Conservation (phyloP, 2,888 invertebrate species). For the Leptopilina drosophilae region DNA sequence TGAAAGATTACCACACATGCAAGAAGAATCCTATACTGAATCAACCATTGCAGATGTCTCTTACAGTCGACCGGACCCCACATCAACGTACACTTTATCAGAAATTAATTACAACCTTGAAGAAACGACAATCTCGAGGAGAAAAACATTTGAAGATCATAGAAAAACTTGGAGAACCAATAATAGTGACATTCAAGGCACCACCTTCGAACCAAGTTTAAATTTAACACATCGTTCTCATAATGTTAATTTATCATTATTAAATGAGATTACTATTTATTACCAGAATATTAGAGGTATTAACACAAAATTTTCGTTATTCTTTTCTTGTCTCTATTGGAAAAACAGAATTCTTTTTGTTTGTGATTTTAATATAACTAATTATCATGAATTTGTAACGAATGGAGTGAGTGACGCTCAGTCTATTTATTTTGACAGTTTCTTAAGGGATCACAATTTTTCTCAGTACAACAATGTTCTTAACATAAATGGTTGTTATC, state of each 20-base stretch:
- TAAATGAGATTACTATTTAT: not conserved
- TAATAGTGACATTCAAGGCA: not conserved
- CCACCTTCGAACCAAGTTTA: not conserved
- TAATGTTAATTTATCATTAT: not conserved
- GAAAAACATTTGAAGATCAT: not conserved
- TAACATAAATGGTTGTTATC: not conserved
- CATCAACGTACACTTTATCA: not conserved
- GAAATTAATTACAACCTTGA: not conserved
- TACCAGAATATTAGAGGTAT: not conserved
- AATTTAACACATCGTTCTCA: no score
- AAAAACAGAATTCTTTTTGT: not conserved
- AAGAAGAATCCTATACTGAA: not conserved
- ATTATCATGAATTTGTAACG: not conserved
- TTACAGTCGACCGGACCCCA: not conserved
- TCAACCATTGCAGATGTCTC: not conserved
- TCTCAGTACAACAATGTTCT: not conserved
- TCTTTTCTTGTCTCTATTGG: not conserved
- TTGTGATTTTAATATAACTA: not conserved
- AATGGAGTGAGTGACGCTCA: not conserved
- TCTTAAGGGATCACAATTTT: not conserved
- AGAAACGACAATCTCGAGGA: not conserved
- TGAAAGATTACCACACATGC: not conserved
- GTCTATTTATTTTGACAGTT: not conserved
- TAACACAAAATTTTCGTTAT: not conserved
- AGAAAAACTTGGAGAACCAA: not conserved